A percentile compares a stretch with the other conserved stretches of the same genome.
Conservation (phyloP, 2,797 vertebrate genomes). For the Pseudopleuronectes americanus region DNA sequence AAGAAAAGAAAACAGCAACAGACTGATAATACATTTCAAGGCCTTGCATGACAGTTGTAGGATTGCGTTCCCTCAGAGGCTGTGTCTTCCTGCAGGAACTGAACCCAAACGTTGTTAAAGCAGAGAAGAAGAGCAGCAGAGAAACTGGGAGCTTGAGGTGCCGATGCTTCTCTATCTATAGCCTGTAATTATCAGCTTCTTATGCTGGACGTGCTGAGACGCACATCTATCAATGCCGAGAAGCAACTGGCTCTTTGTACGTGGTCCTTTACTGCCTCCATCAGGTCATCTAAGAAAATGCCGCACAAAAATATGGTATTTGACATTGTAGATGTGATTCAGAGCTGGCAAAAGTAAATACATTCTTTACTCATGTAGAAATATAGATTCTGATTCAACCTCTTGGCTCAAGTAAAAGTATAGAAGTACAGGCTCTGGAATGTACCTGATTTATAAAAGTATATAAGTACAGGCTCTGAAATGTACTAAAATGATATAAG, state of each 20-base stretch:
- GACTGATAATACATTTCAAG: background rate
- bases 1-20: slow-evolving; percentile 3
- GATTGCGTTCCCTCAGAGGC: background rate
- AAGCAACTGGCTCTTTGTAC: slow-evolving; percentile 34
- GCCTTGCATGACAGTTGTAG: background rate
- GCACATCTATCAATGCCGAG: slow-evolving; percentile 72
- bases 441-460: no score
- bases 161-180: slow-evolving; percentile 89
- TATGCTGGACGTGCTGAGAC: slow-evolving; percentile 84
- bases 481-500: no score
- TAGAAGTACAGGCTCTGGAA: no score
- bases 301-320: background rate
- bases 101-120: slow-evolving; percentile 5
- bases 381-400: no score
- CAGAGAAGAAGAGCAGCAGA: slow-evolving; percentile 23
- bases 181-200: slow-evolving; percentile 90
- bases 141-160: slow-evolving; percentile 85
- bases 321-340: slow-evolving; percentile 2
- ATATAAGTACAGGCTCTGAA: no score
- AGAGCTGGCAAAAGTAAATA: no score
- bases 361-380: no score
- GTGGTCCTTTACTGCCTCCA: slow-evolving; percentile 88
- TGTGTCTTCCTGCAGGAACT: background rate
- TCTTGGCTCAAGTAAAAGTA: no score
- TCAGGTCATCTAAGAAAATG: slow-evolving; percentile 63